phyloP scores from a whole-genome alignment of 2,888 invertebrate species.

The Buathra laborator region DNA sequence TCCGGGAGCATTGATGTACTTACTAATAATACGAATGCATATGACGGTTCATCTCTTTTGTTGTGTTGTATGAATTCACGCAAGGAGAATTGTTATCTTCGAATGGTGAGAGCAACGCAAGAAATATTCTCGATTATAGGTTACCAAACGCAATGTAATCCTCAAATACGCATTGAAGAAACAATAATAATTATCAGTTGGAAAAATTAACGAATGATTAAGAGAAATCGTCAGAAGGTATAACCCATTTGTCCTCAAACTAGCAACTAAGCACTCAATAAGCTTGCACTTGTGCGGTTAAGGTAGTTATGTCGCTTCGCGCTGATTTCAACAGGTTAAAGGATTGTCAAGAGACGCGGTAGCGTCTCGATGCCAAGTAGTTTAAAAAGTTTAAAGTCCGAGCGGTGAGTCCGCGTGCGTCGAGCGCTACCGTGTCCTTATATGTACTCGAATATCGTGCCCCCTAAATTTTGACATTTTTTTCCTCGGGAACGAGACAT shows the following conservation, averaged over 20 bases:
- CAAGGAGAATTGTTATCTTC: not conserved
- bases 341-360: too few species aligned
- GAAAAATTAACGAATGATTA: not conserved
- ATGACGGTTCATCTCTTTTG: conserved; percentile 29
- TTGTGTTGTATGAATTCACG: conserved; percentile 19
- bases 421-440: too few species aligned
- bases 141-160: not conserved
- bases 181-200: not conserved
- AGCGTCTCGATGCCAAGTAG: too few species aligned
- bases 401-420: too few species aligned
- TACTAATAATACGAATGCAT: conserved; percentile 54
- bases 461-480: too few species aligned
- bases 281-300: too few species aligned
- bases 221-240: not conserved
- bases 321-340: too few species aligned
- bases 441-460: too few species aligned
- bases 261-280: too few species aligned
- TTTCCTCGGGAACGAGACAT: too few species aligned
- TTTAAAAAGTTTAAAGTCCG: too few species aligned
- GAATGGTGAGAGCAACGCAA: conserved; percentile 7
- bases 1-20: conserved; percentile 44
- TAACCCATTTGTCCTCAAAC: not conserved
- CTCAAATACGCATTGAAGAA: not conserved
- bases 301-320: too few species aligned
- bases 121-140: not conserved